Evolutionary conservation across 2,113 vertebrate species (phyloP), one percentile per base, ranked within the genome.

Genomic region (Ranitomeya imitator): DNA sequence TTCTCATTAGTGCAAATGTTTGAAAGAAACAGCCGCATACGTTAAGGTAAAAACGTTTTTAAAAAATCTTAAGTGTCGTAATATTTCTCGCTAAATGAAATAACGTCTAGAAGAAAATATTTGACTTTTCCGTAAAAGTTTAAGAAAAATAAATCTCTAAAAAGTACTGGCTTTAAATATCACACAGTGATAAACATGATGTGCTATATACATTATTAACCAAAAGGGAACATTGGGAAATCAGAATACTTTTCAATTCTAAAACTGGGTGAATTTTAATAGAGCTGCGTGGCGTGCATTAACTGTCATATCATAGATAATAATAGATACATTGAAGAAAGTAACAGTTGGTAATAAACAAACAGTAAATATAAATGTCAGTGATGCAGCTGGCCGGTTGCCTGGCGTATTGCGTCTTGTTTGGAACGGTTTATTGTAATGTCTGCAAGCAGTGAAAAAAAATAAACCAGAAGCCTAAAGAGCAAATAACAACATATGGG

Each of bases 161-260:
- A 45, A 61, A 89, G 67, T 84, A 89, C 87, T 89, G 87, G 87
- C 87, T 85, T 79, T 59, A 79, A 21, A 79, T 84, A 85, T 84
- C 80, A 89, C 80, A 89, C 51, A 84, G 87, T 89, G 73, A 89
- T 89, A 85, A 79, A 84, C 26, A 85, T 83, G 83, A 73, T 65
- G 74, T 65, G 63, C 69, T 77, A 61, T 60, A 57, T 85, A 60
- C 71, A 77, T 67, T 86, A 55, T 71, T 31, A 79, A 37, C 15
- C n/a, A 65, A 19, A 71, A 85, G 14, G 57, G 12, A 61, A 6
- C 37, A 52, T 13, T n/a, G 71, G 19, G 26, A 73, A 85, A 57
- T 45, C 11, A 18, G 15, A 21, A 51, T 16, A 82, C 57, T 52
- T 37, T 60, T 52, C 19, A 61, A 55, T 60, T 23, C n/a, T 26